A percentile compares a stretch with the other conserved stretches of the same genome.
Evolutionary conservation across 64 coral and sea anemone species (phyloP).

Genomic region (Pocillopora verrucosa): DNA sequence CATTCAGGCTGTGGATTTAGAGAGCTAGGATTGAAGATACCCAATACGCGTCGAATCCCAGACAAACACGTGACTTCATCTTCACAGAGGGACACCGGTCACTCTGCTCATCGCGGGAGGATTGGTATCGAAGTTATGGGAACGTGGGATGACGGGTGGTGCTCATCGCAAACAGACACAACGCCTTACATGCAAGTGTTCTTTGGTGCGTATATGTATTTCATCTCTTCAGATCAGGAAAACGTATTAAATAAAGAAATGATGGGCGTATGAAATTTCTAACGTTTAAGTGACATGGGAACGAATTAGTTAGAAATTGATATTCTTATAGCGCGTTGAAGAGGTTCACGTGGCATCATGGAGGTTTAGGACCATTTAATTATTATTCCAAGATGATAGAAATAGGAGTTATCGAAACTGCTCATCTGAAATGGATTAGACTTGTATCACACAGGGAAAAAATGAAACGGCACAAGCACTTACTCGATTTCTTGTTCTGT

Average conservation of each 20-base stretch:
- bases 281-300: no score
- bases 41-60: background rate
- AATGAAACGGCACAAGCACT: no score
- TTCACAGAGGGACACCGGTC: slow-evolving; percentile 1
- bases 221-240: background rate
- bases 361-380: no score
- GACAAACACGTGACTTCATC: slow-evolving; percentile 3
- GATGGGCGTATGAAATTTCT: background rate
- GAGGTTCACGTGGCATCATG: no score
- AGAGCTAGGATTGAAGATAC: slow-evolving; percentile 1
- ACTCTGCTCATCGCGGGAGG: background rate
- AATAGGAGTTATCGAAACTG: no score
- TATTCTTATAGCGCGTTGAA: no score
- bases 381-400: no score
- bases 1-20: background rate
- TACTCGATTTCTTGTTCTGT: no score
- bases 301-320: no score
- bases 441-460: no score
- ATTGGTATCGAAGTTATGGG: slow-evolving; percentile 17
- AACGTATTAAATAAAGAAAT: background rate
- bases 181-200: slow-evolving; percentile 5
- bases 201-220: background rate
- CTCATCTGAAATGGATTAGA: no score
- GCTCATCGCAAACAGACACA: background rate
- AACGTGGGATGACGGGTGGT: slow-evolving; percentile 8